Conservation (phyloP, 2,797 vertebrate genomes). For the Sylvia borin region DNA sequence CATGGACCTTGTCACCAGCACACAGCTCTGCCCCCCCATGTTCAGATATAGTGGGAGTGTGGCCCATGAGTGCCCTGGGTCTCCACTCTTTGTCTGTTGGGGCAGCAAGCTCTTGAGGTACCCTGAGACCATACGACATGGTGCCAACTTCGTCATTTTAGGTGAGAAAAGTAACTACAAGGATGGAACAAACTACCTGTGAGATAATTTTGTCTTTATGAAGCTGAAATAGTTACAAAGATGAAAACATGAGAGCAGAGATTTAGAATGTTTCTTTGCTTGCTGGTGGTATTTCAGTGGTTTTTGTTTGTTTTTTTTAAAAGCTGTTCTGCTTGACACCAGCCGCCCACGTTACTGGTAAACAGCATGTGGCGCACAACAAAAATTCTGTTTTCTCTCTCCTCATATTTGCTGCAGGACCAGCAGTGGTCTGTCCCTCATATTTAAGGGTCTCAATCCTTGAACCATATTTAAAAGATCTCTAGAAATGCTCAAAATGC, state of each 20-base stretch:
- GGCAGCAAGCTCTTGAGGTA: neutral
- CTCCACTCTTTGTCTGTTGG: neutral
- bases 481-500: neutral
- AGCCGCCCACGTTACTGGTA: neutral
- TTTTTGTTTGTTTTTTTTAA: neutral
- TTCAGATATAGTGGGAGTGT: neutral
- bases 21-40: accelerated
- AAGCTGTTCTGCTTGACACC: neutral
- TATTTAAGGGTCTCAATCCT: neutral
- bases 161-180: neutral
- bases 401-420: neutral
- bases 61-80: neutral
- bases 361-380: neutral
- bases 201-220: neutral
- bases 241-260: neutral
- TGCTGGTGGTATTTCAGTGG: neutral
- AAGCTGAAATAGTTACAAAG: neutral
- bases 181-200: neutral
- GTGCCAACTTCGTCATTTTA: neutral
- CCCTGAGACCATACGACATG: neutral
- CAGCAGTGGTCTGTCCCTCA: neutral
- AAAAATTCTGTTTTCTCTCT: neutral
- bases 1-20: neutral
- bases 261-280: neutral
- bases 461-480: neutral